These are phyloP conservation scores for Ibidorhyncha struthersii DNA, from an alignment of 2,113 vertebrate genomes.

Conservation along the genomic window DNA sequence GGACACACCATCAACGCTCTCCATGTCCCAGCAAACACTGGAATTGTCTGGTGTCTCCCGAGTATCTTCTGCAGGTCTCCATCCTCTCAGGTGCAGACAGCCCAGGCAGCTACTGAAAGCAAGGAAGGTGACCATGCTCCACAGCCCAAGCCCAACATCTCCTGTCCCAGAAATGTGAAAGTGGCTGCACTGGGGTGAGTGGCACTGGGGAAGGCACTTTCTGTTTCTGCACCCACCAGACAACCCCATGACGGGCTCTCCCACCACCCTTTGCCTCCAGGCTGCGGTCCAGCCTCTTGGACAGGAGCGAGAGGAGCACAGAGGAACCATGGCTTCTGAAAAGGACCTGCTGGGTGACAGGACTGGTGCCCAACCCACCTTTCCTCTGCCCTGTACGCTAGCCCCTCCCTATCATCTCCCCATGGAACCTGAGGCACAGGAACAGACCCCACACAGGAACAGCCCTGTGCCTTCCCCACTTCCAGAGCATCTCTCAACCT, in stretches of 20 bases:
- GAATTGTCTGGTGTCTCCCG: too few relatives aligned
- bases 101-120: not conserved
- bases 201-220: not conserved
- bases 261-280: not conserved
- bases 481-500: not conserved
- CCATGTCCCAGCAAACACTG: not conserved
- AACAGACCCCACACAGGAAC: not conserved
- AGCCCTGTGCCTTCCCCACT: not conserved
- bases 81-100: not conserved
- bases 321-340: not conserved
- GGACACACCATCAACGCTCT: not conserved
- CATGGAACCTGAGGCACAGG: not conserved
- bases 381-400: not conserved
- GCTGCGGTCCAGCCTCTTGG: not conserved
- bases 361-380: not conserved
- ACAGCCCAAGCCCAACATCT: not conserved
- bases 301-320: not conserved
- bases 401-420: not conserved
- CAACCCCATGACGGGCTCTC: not conserved
- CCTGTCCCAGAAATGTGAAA: not conserved
- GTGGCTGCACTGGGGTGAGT: not conserved
- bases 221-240: not conserved
- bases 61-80: not conserved
- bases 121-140: not conserved
- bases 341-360: not conserved